Evolutionary conservation across 2,113 vertebrate species (phyloP), one percentile per base, ranked within the genome.

Genomic region (Podiceps cristatus): DNA sequence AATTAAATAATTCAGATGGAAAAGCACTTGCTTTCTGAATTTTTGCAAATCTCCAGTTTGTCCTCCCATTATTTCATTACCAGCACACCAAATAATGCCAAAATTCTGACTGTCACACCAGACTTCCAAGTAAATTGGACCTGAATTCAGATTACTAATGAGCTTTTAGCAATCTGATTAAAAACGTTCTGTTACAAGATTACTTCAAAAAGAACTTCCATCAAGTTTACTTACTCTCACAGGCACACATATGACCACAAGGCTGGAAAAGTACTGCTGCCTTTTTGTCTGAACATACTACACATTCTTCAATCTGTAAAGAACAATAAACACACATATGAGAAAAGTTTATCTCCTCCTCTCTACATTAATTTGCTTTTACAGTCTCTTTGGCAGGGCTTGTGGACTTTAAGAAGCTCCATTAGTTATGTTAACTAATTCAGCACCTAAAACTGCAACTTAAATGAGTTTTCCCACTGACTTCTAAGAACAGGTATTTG

Each of bases 231-330:
- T 99, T 99, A 99, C 99, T 99, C 96, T 99, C 99, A 98, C 99
- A 99, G 96, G 99, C 99, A 98, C 99, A 99, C 99, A 99, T 99
- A 98, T 99, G 99, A 92, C 99, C 99, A 87, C 99, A 99, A 89
- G 99, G 99, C 95, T 99, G 99, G 97, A 99, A 99, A 90, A 99
- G 99, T 52, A 99, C 99, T 31, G 99, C 99, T 94, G 99, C 99
- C 96, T 99, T 99, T 98, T 99, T 99, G 97, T 99, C 99, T 40
- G 99, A 99, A 97, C 99, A 99, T 11, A 99, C 99, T 23, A 99
- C 99, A 58, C 99, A 99, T 98, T 99, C 99, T 98, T 99, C 99
- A 62, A 99, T 99, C 99, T 99, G 98, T 6, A 64, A 80, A 85
- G 50, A 81, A 64, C 66, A 67, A 67, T 15, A 73, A 47, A 71